phyloP scores from a whole-genome alignment of 1,140 invertebrate genomes.

The Aphaenogaster ashmeadi region DNA sequence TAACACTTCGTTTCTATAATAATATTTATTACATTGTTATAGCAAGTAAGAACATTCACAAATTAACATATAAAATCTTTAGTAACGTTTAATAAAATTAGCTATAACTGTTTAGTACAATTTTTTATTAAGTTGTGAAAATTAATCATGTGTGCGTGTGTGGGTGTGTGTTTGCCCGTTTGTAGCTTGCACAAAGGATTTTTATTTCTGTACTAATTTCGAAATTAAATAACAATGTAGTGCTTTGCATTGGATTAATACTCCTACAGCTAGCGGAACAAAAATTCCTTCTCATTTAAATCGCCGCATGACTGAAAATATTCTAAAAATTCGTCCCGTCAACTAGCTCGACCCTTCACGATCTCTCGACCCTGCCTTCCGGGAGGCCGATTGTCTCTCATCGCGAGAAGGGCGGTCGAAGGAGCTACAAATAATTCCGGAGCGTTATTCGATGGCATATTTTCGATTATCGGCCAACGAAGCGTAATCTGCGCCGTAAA shows the following conservation, averaged over 20 bases:
- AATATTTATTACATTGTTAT: neutral
- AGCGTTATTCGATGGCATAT: constrained; percentile 85
- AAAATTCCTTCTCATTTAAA: constrained; percentile 17
- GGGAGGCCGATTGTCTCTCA: constrained; percentile 74
- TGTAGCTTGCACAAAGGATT: neutral
- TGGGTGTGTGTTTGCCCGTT: neutral
- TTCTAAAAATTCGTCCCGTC: constrained; percentile 46
- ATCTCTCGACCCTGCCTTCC: constrained; percentile 49
- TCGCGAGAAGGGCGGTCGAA: constrained; percentile 34
- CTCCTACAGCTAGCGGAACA: neutral
- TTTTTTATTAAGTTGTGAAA: constrained; percentile 1
- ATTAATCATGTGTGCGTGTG: too few species aligned
- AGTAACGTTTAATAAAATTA: neutral
- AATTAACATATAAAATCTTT: neutral
- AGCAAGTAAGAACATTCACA: neutral
- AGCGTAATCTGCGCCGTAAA: constrained; percentile 86
- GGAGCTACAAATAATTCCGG: constrained; percentile 81
- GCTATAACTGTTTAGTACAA: neutral
- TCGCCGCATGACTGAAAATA: constrained; percentile 26
- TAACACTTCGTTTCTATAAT: neutral
- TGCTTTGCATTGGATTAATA: neutral
- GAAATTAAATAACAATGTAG: neutral
- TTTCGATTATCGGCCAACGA: constrained; percentile 86
- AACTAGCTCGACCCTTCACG: constrained; percentile 46
- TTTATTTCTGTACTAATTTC: neutral